These are phyloP conservation scores for Brachyistius frenatus DNA, from an alignment of 2,113 vertebrate genomes.

Conservation along the genomic window DNA sequence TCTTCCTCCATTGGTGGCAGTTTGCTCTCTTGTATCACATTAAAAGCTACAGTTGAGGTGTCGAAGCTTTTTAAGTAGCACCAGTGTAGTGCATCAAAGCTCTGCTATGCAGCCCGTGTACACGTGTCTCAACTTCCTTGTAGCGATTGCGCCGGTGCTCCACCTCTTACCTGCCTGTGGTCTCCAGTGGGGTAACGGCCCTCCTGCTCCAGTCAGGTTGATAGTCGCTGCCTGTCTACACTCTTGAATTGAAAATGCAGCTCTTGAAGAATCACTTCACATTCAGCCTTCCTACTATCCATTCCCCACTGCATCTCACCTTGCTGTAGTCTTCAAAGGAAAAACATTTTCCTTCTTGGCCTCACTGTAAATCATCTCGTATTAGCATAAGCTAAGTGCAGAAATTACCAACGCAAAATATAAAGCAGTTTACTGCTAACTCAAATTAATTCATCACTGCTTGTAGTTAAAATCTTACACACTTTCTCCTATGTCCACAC, in stretches of 20 bases:
- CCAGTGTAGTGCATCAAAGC: constrained; percentile 25
- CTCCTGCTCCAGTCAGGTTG: constrained; percentile 28
- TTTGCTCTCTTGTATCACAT: constrained; percentile 3
- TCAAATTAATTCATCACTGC: constrained; percentile 7
- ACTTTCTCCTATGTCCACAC: not conserved
- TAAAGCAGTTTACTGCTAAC: constrained; percentile 21
- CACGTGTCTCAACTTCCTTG: not conserved
- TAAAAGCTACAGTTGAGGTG: constrained; percentile 5
- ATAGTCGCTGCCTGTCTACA: constrained; percentile 34
- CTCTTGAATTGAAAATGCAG: constrained; percentile 47
- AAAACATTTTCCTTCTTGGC: constrained; percentile 22
- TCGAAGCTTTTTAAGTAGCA: constrained; percentile 5
- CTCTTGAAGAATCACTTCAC: constrained; percentile 55
- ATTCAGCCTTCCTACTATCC: constrained; percentile 8
- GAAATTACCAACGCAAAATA: not conserved
- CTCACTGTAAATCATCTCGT: constrained; percentile 33
- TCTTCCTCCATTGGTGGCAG: not conserved
- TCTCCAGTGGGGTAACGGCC: constrained; percentile 13
- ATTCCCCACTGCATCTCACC: constrained; percentile 46
- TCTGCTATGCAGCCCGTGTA: constrained; percentile 8
- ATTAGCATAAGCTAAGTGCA: not conserved
- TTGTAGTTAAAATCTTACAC: constrained; percentile 10
- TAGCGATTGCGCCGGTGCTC: constrained; percentile 37
- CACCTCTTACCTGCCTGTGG: constrained; percentile 40
- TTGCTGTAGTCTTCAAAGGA: constrained; percentile 46